Evolutionary conservation across 2,113 vertebrate species (phyloP).

Genomic region (Ptychochromis oligacanthus): DNA sequence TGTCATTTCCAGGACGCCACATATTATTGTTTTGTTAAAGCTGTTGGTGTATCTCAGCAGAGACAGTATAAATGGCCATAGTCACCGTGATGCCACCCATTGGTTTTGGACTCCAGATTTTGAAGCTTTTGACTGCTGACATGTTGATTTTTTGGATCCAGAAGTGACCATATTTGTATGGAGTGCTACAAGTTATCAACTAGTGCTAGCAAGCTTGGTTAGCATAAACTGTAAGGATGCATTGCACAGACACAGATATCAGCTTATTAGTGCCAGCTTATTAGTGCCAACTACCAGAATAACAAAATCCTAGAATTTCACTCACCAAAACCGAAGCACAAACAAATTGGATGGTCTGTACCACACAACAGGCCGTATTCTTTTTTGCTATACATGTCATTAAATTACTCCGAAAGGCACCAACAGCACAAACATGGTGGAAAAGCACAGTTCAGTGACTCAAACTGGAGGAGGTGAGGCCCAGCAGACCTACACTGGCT

Average conservation of each 20-base stretch:
- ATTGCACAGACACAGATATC: background rate
- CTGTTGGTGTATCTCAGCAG: background rate
- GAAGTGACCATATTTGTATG: background rate
- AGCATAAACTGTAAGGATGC: background rate
- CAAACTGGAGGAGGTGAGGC: rapidly evolving
- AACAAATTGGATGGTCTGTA: background rate
- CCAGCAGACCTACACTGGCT: background rate
- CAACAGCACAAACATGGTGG: background rate
- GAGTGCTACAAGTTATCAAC: background rate
- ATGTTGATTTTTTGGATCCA: background rate
- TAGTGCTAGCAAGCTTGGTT: background rate
- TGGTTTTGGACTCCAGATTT: too few species aligned
- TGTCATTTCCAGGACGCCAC: background rate
- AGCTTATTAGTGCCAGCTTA: too few species aligned
- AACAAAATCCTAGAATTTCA: background rate
- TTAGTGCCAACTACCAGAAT: background rate
- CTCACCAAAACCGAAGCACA: background rate
- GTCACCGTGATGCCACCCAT: background rate
- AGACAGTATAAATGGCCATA: background rate
- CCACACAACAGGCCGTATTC: background rate
- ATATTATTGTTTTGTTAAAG: background rate
- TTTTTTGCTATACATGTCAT: too few species aligned
- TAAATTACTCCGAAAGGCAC: background rate
- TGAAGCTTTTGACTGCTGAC: background rate
- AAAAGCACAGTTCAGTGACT: background rate